Conservation (phyloP, 2,888 invertebrate species). For the Chloromyia formosa region DNA sequence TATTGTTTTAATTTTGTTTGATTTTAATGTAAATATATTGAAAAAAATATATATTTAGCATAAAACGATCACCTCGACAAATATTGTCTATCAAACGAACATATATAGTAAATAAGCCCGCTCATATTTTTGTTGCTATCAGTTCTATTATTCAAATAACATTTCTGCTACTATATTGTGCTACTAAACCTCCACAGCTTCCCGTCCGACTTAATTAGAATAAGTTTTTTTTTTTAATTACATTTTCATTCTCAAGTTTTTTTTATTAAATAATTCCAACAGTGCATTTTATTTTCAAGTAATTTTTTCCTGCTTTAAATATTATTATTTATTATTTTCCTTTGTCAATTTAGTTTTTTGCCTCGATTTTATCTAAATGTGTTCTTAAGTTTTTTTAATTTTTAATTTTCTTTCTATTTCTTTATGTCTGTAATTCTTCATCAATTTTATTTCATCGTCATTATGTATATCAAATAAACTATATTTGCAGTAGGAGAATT, state of each 20-base stretch:
- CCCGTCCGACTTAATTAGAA: too few relatives aligned
- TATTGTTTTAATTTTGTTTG: too few relatives aligned
- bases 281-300: slow-evolving; percentile 41
- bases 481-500: slow-evolving; percentile 36
- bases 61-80: too few relatives aligned
- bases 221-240: neutral
- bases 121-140: too few relatives aligned
- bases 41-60: too few relatives aligned
- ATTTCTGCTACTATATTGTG: too few relatives aligned
- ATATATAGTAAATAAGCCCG: too few relatives aligned
- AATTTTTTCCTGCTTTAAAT: slow-evolving; percentile 25
- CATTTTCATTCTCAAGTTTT: slow-evolving; percentile 16
- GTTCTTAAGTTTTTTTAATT: slow-evolving; percentile 30
- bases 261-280: slow-evolving; percentile 39
- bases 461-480: slow-evolving; percentile 30
- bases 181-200: too few relatives aligned
- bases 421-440: neutral
- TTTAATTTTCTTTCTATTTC: slow-evolving; percentile 22
- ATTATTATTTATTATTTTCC: slow-evolving; percentile 15
- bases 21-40: too few relatives aligned
- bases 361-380: slow-evolving; percentile 28
- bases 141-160: too few relatives aligned
- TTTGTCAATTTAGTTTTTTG: slow-evolving; percentile 3
- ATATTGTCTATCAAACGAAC: too few relatives aligned
- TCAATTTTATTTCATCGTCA: slow-evolving; percentile 14